A percentile compares a stretch with the other conserved stretches of the same genome.
phyloP scores from a whole-genome alignment of 2,113 vertebrate species.

The Chitala chitala region DNA sequence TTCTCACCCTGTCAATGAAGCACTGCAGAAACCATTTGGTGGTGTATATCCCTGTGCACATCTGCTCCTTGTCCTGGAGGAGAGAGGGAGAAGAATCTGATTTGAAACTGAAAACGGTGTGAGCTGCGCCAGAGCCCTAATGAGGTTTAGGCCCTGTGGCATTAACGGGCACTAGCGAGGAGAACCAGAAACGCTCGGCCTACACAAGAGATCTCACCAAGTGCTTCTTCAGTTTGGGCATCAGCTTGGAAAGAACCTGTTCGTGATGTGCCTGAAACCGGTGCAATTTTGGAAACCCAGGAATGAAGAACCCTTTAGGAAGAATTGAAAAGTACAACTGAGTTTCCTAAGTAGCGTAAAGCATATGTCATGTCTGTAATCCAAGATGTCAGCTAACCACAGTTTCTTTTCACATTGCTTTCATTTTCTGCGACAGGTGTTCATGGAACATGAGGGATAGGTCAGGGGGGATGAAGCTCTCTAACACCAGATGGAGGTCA shows the following conservation, averaged over 20 bases:
- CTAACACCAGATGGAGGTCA: neutral
- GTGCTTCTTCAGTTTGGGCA: conserved; percentile 85
- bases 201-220: conserved; percentile 57
- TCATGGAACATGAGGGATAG: neutral
- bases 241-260: conserved; percentile 78
- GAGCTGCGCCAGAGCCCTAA: neutral
- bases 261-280: conserved; percentile 86
- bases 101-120: neutral
- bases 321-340: neutral
- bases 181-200: neutral
- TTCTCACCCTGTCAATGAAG: conserved; percentile 82
- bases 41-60: conserved; percentile 81
- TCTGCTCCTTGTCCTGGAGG: conserved; percentile 80
- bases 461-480: neutral
- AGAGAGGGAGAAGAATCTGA: conserved; percentile 24
- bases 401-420: neutral
- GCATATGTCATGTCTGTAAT: no score
- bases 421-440: neutral
- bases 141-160: no score
- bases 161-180: neutral
- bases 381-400: neutral
- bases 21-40: conserved; percentile 91
- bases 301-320: conserved; percentile 78
- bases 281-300: conserved; percentile 84
- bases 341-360: neutral